Base-by-base conservation (phyloP, 2,888 invertebrate genomes). In the Trichopoda pennipes region DNA sequence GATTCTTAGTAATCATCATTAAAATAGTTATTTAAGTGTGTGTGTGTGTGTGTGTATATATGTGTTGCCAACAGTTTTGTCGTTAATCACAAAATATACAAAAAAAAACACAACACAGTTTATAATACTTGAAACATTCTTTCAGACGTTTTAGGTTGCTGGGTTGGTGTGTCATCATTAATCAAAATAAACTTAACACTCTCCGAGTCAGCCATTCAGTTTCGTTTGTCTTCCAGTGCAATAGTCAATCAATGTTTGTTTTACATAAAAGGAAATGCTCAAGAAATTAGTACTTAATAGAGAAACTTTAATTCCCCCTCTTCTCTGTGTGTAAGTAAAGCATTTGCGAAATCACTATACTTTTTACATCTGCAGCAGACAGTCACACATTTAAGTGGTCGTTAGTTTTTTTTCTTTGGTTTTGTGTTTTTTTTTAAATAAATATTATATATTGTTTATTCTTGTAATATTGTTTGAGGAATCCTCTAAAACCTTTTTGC, bases 1-100 rank as follows among this genome's bases (percentile, higher is more conserved):
- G 70, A 35, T 58, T 42, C 64, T 64, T 47, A 51, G 70, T 72
- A 78, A 78, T 78, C 70, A 78, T 78, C 78, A 72, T 78, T 72
- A 72, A 72, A 63, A 32, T 58, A 58, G 19, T 70, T 70, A 14
- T 53, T 61, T 35, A 9, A 7, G 32, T 55, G 42, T 17, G 16
- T 10, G 8, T 53, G 53, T 44, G 7, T 12, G 17, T 68, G 16
- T 28, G 9, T 42, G 42, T 42, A 0, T 42, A 19, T 4, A 7
- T 21, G 42, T 47, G 69, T 32, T 17, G n/a, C 12, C 23, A 16
- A 68, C 28, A 58, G 8, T 68, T 49, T 77, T 61, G 56, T 73
- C 73, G 81, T 81, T 77, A 77, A 73, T 77, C 77, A 73, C 68
- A 42, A 38, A 38, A 38, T 12, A 38, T 28, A 38, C n/a, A n/a